Evolutionary conservation across 1,140 invertebrate species (phyloP).

Genomic region (Ericerus pela): DNA sequence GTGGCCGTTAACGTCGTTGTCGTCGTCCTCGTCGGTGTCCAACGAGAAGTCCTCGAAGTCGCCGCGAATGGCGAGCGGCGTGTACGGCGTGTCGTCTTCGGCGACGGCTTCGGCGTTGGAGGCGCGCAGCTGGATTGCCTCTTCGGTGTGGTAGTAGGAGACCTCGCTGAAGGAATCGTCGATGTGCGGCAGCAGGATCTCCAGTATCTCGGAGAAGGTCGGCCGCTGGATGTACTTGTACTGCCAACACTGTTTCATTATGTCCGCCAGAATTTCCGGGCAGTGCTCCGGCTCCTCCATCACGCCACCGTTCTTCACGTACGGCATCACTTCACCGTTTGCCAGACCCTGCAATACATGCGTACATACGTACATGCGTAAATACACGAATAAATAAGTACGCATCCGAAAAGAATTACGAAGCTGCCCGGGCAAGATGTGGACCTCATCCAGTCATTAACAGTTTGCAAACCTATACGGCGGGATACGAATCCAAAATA

Average conservation of each 20-base stretch:
- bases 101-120: background rate
- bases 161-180: conserved; percentile 43
- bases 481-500: too few relatives aligned
- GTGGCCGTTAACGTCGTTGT: background rate
- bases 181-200: conserved; percentile 42
- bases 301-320: conserved; percentile 76
- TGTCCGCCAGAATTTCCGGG: conserved; percentile 67
- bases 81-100: conserved; percentile 7
- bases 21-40: conserved; percentile 4
- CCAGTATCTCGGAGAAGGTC: conserved; percentile 65
- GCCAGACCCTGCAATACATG: conserved; percentile 40
- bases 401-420: background rate
- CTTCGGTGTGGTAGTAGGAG: conserved; percentile 60
- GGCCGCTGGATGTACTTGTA: conserved; percentile 58
- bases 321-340: conserved; percentile 60
- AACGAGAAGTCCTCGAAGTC: conserved; percentile 3
- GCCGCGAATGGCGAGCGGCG: background rate
- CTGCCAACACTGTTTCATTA: conserved; percentile 84
- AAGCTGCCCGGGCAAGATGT: background rate
- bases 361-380: background rate
- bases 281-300: conserved; percentile 90
- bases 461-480: too few relatives aligned
- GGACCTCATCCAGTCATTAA: background rate
- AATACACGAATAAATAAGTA: background rate
- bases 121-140: background rate